Evolutionary conservation across 1,140 invertebrate species (phyloP), one percentile per base, ranked within the genome.

Genomic region (Chionoecetes opilio): DNA sequence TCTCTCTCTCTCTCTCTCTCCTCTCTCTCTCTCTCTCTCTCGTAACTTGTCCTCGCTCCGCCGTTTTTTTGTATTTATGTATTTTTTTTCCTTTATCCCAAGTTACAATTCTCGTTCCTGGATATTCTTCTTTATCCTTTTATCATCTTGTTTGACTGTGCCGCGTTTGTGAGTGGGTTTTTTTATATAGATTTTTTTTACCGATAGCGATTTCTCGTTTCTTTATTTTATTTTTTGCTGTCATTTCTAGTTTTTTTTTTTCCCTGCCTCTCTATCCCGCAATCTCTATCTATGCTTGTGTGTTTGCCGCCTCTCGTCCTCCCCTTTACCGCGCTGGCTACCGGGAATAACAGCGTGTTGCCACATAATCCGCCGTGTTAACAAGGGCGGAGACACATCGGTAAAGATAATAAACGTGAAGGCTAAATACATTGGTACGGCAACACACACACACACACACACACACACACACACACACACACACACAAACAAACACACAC

Each of bases 361-460:
- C 63, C 63, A 75, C 63, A 75, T 75, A 17, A 75, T 75, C 63
- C 11, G 63, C n/a, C 63, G 63, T 75, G 63, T 75, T 75, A 75
- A 75, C 63, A 75, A 75, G 63, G 21, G 21, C 63, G 63, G 63
- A 75, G 63, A 75, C 63, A 75, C 63, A 75, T 75, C 63, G n/a
- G 63, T n/a, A 75, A 75, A 75, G n/a, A 75, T 75, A 75, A 75
- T n/a, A 75, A 75, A 75, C 63, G 63, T 26, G 21, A n/a, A 75
- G 63, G n/a, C 63, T 75, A 26, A 75, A 21, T n/a, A n/a, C 63
- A 75, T 75, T 75, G 63, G 63, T 75, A 75, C 21, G 21, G 63
- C 21, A 26, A n/a, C 0, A n/a, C 63, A n/a, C 21, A 53, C 2
- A n/a, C 21, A n/a, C 63, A n/a, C 21, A 75, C 53, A 26, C 9